phyloP scores from a whole-genome alignment of 2,888 invertebrate species.

The Acronicta alni region DNA sequence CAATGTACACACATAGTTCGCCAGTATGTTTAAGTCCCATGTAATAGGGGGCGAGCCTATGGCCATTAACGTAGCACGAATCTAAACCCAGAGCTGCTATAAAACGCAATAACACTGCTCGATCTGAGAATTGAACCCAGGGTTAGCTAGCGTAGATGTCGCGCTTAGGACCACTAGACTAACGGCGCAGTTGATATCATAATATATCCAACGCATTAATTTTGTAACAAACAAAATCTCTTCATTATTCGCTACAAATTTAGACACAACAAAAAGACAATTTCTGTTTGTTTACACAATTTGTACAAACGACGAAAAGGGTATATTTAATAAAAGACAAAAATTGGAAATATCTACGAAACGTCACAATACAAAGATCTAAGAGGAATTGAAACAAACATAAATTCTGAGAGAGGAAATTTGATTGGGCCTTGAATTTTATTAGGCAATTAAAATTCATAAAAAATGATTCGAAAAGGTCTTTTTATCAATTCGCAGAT shows the following conservation, averaged over 20 bases:
- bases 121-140: too few species aligned
- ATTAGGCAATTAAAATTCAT: constrained; percentile 76
- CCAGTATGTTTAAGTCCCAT: too few species aligned
- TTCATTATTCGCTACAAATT: constrained; percentile 21
- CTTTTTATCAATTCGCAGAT: constrained; percentile 67
- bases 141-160: too few species aligned
- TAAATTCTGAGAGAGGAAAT: constrained; percentile 54
- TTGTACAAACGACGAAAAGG: constrained; percentile 10
- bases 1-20: too few species aligned
- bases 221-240: constrained; percentile 7
- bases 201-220: constrained; percentile 12
- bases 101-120: too few species aligned
- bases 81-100: too few species aligned
- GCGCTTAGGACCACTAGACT: too few species aligned
- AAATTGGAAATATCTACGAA: constrained; percentile 29
- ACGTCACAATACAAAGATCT: constrained; percentile 21
- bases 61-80: too few species aligned
- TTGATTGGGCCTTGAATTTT: constrained; percentile 73
- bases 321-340: constrained; percentile 30
- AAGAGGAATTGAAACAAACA: constrained; percentile 35
- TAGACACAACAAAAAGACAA: constrained; percentile 7
- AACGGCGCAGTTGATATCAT: too few species aligned
- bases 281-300: constrained; percentile 34
- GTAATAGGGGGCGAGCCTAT: too few species aligned
- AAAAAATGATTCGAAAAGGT: constrained; percentile 58